Evolutionary conservation across 2,888 invertebrate genomes (phyloP).

Genomic region (Erynnis tages): DNA sequence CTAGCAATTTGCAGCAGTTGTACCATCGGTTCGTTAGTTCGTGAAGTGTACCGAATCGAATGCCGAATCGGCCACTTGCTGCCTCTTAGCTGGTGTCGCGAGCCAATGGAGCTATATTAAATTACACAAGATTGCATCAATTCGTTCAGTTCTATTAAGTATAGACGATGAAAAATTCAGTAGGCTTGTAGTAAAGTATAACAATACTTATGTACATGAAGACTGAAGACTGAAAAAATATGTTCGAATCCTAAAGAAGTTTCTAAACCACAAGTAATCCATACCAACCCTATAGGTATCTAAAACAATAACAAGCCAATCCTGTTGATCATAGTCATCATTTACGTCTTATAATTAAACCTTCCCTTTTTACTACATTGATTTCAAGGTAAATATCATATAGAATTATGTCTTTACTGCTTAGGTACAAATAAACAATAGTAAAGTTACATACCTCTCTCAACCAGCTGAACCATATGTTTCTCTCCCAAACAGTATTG

Average conservation of each 20-base stretch:
- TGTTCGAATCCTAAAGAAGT: too few relatives aligned
- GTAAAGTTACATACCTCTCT: constrained; percentile 82
- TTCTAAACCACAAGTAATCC: too few relatives aligned
- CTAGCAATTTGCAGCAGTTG: constrained; percentile 65
- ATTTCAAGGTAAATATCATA: too few relatives aligned
- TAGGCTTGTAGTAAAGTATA: neutral
- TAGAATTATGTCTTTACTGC: too few relatives aligned
- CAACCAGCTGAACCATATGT: constrained; percentile 85
- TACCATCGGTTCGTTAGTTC: constrained; percentile 68
- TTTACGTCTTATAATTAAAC: too few relatives aligned
- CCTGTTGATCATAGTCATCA: too few relatives aligned
- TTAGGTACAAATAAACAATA: too few relatives aligned
- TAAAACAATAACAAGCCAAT: too few relatives aligned
- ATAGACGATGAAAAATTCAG: neutral
- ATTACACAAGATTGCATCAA: constrained; percentile 25
- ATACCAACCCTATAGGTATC: too few relatives aligned
- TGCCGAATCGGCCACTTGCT: constrained; percentile 57
- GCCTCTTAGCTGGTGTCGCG: constrained; percentile 31
- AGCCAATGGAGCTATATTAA: constrained; percentile 18
- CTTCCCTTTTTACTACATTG: too few relatives aligned
- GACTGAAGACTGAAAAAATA: too few relatives aligned
- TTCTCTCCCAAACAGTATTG: constrained; percentile 84
- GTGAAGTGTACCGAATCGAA: constrained; percentile 76
- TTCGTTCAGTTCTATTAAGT: constrained; percentile 27
- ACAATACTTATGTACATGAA: too few relatives aligned